Conservation (phyloP, 2,113 vertebrate species). For the Vireo altiloquus region DNA sequence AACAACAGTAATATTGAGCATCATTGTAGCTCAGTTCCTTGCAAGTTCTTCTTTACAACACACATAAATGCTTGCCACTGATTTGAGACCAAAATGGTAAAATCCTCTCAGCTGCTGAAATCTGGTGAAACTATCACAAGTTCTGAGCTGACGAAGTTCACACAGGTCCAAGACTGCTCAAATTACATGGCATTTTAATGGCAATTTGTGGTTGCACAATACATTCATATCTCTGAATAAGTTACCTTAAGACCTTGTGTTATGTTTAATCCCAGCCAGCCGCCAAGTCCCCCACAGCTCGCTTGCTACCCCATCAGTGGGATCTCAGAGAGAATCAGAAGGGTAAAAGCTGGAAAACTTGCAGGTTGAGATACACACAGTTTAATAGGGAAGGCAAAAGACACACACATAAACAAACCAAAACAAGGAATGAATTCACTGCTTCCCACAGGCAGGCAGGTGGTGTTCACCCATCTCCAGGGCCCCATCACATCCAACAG, state of each 20-base stretch:
- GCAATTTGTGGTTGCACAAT: not conserved
- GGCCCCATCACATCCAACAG: rapidly evolving
- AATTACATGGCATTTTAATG: not conserved
- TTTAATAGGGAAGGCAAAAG: not conserved
- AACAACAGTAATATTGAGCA: not conserved
- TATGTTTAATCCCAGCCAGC: not conserved
- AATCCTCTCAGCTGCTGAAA: not conserved
- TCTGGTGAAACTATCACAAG: not conserved
- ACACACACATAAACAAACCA: not conserved
- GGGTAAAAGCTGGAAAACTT: not conserved
- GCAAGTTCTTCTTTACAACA: not conserved
- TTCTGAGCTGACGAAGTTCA: not conserved
- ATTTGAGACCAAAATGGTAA: not conserved
- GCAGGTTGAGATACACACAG: not conserved
- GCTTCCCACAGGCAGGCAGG: not conserved
- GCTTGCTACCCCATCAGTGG: not conserved
- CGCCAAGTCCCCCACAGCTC: not conserved
- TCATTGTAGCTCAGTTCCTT: not conserved
- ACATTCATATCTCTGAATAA: not conserved
- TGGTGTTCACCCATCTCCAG: not conserved
- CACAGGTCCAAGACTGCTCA: not conserved
- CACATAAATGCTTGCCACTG: not conserved
- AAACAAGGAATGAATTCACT: not conserved
- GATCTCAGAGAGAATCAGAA: not conserved
- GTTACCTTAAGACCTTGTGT: not conserved